Conservation (phyloP, 2,888 invertebrate genomes). For the Lydus trimaculatus region DNA sequence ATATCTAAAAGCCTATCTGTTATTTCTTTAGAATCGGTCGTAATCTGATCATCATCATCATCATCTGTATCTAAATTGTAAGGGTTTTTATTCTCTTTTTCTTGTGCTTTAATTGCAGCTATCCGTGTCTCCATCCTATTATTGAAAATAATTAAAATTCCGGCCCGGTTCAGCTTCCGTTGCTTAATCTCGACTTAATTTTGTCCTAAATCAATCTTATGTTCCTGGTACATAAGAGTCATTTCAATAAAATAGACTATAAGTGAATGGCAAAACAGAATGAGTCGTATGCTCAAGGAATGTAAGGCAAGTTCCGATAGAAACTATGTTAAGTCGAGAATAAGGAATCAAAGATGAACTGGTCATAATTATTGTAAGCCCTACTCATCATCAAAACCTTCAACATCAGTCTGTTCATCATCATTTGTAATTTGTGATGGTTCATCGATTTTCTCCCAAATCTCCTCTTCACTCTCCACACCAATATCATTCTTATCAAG, state of each 20-base stretch:
- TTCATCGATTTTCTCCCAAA: slow-evolving; percentile 55
- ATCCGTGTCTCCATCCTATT: slow-evolving; percentile 27
- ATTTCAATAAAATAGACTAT: too few species aligned
- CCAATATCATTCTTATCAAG: slow-evolving; percentile 62
- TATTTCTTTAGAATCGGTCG: slow-evolving; percentile 19
- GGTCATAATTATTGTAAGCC: too few species aligned
- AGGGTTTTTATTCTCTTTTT: slow-evolving; percentile 33
- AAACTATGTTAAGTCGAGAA: too few species aligned
- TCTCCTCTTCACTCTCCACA: slow-evolving; percentile 65
- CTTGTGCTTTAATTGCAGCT: slow-evolving; percentile 26
- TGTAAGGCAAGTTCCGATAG: too few species aligned
- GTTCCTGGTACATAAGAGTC: too few species aligned
- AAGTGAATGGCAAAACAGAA: too few species aligned
- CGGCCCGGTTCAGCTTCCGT: too few species aligned
- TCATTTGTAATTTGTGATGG: slow-evolving; percentile 16
- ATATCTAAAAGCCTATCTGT: slow-evolving; percentile 59
- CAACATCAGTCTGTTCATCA: slow-evolving; percentile 23
- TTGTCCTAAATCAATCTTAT: too few species aligned
- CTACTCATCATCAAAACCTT: slow-evolving; percentile 28
- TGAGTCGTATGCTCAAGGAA: too few species aligned
- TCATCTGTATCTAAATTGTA: slow-evolving; percentile 58
- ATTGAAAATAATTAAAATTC: slow-evolving; percentile 31
- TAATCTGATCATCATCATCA: slow-evolving; percentile 40
- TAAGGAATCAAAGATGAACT: too few species aligned
- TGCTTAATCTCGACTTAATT: too few species aligned